phyloP scores from a whole-genome alignment of 64 coral and sea anemone species.

The Catalaphyllia jardinei region DNA sequence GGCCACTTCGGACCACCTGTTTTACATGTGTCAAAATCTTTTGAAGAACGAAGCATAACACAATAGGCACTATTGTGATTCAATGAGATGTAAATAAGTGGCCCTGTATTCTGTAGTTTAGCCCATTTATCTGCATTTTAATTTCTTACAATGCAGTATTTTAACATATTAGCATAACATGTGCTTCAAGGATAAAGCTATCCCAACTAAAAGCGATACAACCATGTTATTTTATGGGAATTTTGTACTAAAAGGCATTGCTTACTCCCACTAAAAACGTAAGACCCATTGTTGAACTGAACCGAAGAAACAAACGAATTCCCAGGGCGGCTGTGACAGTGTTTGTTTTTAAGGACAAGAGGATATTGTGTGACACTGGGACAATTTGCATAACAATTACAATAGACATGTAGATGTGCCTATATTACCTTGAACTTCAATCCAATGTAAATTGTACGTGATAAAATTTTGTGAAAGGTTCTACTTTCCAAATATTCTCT shows the following conservation, averaged over 20 bases:
- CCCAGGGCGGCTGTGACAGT: neutral
- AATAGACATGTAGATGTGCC: neutral
- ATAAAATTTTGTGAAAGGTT: conserved; percentile 14
- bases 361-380: neutral
- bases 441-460: neutral
- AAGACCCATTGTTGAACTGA: neutral
- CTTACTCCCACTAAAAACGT: no score
- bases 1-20: no score
- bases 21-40: no score
- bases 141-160: neutral
- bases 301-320: neutral
- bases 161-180: neutral
- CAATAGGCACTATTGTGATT: no score
- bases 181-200: neutral
- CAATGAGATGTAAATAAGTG: no score
- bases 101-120: no score
- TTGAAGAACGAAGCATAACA: no score
- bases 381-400: conserved; percentile 19
- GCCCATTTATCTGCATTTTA: neutral
- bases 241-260: neutral
- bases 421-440: conserved; percentile 24
- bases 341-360: neutral
- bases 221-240: neutral
- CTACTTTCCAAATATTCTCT: neutral
- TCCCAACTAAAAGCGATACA: neutral